Evolutionary conservation across 1,140 invertebrate genomes (phyloP), one percentile per base, ranked within the genome.

Genomic region (Theocolax elegans): DNA sequence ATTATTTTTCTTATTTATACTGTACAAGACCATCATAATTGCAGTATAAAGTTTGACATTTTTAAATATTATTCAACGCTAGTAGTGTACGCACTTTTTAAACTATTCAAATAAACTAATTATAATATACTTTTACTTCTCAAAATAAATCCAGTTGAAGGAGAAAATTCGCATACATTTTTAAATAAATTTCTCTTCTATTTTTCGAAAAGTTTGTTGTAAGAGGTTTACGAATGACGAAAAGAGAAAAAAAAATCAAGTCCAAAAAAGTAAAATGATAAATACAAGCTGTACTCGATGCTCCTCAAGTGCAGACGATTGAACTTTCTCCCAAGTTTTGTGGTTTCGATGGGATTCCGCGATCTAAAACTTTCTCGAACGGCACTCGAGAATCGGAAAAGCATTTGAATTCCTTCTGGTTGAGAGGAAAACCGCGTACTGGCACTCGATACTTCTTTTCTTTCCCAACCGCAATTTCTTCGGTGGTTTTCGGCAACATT

Each of bases 301-400:
- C 67, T 63, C 59, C 21, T 70, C 59, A 63, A 63, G 19, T 54
- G 40, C 40, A 44, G 54, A 21, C 60, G 62, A 71, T 71, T 65
- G 53, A 71, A 65, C 68, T 71, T 71, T 49, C 62, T 27, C 21
- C 19, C 35, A 46, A 71, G 68, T 65, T 65, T 65, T 59, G 62
- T 23, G 53, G 62, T 49, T 71, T 51, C 35, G 13, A 35, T 17
- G 13, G 49, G n/a, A 63, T 63, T 35, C 29, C 27, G 27, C 27
- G 17, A 65, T 59, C 46, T 48, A 29, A 29, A 71, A 59, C 42
- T 65, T 59, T 71, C 31, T 71, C 21, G 56, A 70, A 54, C 29
- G 40, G 60, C 29, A 49, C 68, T 70, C 13, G 44, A 59, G 35
- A 31, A 65, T 59, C 17, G 17, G 62, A 38, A 63, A 64, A 64